Conservation (phyloP, 2,797 vertebrate genomes). For the Characodon lateralis region DNA sequence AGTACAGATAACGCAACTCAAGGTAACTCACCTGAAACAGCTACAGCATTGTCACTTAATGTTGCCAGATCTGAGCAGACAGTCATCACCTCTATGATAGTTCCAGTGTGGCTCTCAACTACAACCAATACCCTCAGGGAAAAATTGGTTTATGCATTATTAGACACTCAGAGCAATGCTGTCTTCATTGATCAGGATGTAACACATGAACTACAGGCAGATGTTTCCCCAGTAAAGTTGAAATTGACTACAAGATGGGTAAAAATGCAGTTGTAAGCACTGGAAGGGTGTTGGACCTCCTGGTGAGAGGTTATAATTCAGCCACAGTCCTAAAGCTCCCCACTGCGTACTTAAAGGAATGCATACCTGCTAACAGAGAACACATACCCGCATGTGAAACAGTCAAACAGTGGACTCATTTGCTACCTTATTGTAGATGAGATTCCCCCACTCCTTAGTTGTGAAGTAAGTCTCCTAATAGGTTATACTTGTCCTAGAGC, state of each 20-base stretch:
- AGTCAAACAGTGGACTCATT: not conserved
- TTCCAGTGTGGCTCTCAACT: not conserved
- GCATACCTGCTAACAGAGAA: not conserved
- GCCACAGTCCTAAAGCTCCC: not conserved
- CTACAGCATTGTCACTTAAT: not conserved
- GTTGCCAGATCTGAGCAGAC: not conserved
- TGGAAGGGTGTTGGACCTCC: not conserved
- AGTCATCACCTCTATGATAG: not conserved
- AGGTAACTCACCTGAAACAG: not conserved
- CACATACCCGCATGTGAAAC: not conserved
- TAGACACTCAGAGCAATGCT: not conserved
- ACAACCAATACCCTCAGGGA: not conserved
- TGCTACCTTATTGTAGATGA: not conserved
- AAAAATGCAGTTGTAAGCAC: not conserved
- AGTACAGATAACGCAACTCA: conserved; percentile 1
- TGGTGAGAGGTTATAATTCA: not conserved
- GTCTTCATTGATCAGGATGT: not conserved
- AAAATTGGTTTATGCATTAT: not conserved
- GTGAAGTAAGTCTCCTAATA: not conserved
- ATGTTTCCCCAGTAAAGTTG: not conserved
- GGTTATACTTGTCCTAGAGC: not conserved
- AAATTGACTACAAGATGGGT: not conserved
- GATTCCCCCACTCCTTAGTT: not conserved
- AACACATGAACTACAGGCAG: not conserved
- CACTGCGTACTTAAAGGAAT: not conserved